Evolutionary conservation across 2,888 invertebrate species (phyloP).

Genomic region (Chouioia cunea): DNA sequence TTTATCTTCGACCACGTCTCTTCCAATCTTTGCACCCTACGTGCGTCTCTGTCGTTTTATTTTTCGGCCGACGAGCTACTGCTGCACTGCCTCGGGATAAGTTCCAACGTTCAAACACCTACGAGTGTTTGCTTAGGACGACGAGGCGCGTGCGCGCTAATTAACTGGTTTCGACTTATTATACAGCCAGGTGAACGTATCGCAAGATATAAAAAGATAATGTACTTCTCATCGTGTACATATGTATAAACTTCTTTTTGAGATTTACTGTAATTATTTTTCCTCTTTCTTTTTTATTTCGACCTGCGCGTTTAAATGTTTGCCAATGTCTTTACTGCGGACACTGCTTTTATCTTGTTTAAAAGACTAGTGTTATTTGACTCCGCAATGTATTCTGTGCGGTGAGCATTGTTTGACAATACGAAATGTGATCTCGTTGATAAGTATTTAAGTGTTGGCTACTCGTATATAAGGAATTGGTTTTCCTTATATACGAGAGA

Average conservation of each 20-base stretch:
- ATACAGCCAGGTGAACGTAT: constrained; percentile 55
- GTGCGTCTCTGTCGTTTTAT: constrained; percentile 27
- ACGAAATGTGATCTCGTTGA: too few relatives aligned
- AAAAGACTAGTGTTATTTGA: too few relatives aligned
- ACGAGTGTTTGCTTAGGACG: constrained; percentile 64
- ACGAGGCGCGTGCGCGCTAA: constrained; percentile 56
- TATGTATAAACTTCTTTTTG: too few relatives aligned
- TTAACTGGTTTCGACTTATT: constrained; percentile 65
- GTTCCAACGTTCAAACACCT: constrained; percentile 61
- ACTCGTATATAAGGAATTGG: too few relatives aligned
- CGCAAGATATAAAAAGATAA: constrained; percentile 42
- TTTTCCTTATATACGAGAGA: too few relatives aligned
- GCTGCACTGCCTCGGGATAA: constrained; percentile 6
- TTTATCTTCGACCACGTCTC: constrained; percentile 3
- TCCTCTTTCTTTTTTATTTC: too few relatives aligned
- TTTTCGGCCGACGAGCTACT: constrained; percentile 16
- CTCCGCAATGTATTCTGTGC: too few relatives aligned
- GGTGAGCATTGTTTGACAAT: too few relatives aligned
- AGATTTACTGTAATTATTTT: too few relatives aligned
- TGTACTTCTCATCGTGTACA: background rate
- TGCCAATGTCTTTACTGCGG: too few relatives aligned
- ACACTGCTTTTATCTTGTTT: too few relatives aligned
- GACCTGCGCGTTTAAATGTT: background rate
- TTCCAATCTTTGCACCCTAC: constrained; percentile 6
- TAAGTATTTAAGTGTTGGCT: too few relatives aligned